Percentiles rank a stretch among this genome's conserved stretches.
Evolutionary conservation across 1,140 invertebrate genomes (phyloP).

Genomic region (fruit fly (Drosophila melanogaster)): Release_6_plus_ISO1_MT NT_037436.4:20796001-20796500

Average conservation of each 20-base stretch:
- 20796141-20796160: slow-evolving; percentile 33
- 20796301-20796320: slow-evolving; percentile 33
- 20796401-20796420: slow-evolving; percentile 45
- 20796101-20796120: slow-evolving; percentile 4
- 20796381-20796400: slow-evolving; percentile 49
- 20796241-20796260: slow-evolving; percentile 44
- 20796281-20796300: slow-evolving; percentile 43
- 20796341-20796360: slow-evolving; percentile 24
- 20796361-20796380: slow-evolving; percentile 45
- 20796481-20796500: slow-evolving; percentile 31
- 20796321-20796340: slow-evolving; percentile 36
- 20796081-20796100: slow-evolving; percentile 44
- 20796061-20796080: slow-evolving; percentile 59
- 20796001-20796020: slow-evolving; percentile 39
- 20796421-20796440: neutral
- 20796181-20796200: slow-evolving; percentile 69
- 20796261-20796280: slow-evolving; percentile 59
- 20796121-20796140: slow-evolving; percentile 20
- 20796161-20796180: slow-evolving; percentile 48
- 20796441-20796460: slow-evolving; percentile 25
- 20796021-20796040: slow-evolving; percentile 63
- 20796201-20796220: slow-evolving; percentile 22
- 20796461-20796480: slow-evolving; percentile 1
- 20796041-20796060: slow-evolving; percentile 35
- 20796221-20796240: slow-evolving; percentile 47